These are phyloP conservation scores for Cephus pulcher DNA, from an alignment of 2,888 invertebrate genomes.

Conservation along the genomic window DNA sequence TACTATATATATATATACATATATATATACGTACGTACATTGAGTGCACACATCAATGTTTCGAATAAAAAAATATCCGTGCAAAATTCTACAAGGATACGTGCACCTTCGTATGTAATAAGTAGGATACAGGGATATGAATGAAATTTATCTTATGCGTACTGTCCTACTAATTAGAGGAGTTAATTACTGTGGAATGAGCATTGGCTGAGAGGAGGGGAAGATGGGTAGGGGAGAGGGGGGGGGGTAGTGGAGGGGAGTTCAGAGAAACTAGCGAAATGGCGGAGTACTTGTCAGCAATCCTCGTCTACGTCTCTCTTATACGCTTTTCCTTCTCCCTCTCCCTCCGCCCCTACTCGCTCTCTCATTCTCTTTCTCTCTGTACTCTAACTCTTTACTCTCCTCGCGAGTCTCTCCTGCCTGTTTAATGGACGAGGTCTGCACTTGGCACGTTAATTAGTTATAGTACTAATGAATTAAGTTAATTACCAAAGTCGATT, in stretches of 20 bases:
- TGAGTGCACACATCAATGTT: background rate
- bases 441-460: constrained; percentile 5
- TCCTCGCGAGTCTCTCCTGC: background rate
- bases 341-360: background rate
- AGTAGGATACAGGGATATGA: background rate
- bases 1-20: background rate
- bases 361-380: background rate
- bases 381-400: background rate
- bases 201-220: background rate
- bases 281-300: background rate
- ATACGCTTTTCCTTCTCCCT: background rate
- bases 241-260: background rate
- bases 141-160: constrained; percentile 1
- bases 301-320: background rate
- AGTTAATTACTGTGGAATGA: background rate
- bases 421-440: constrained; percentile 5
- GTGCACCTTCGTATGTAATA: background rate
- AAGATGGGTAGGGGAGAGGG: background rate
- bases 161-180: constrained; percentile 6
- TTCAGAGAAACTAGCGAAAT: constrained; percentile 3
- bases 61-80: background rate
- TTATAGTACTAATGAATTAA: constrained; percentile 6
- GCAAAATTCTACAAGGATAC: background rate
- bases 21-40: background rate
- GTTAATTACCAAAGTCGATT: constrained; percentile 5